Percentiles rank a stretch among this genome's conserved stretches.
These are phyloP conservation scores for Semnornis frantzii DNA, from an alignment of 2,113 vertebrate genomes.

Conservation along the genomic window DNA sequence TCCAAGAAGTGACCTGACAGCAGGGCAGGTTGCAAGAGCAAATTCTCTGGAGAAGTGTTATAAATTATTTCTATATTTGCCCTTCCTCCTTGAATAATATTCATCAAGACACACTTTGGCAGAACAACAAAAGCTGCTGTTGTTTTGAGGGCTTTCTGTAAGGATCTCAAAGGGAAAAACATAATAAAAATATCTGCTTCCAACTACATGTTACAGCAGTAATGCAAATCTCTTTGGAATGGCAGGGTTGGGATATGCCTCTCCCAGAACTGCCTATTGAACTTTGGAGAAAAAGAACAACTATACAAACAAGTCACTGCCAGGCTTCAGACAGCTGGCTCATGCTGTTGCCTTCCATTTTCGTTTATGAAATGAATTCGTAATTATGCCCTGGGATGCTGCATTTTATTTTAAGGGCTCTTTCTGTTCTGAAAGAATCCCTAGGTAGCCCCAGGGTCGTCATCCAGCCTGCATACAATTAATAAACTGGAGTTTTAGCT, in stretches of 20 bases:
- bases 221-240: conserved; percentile 34
- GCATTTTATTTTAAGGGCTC: not conserved
- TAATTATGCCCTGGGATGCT: not conserved
- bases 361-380: not conserved
- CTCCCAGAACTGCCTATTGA: conserved; percentile 8
- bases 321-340: not conserved
- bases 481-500: not conserved
- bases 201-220: not conserved
- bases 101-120: conserved; percentile 24
- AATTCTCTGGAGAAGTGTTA: conserved; percentile 16
- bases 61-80: conserved; percentile 31
- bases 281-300: not conserved
- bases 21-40: conserved; percentile 45
- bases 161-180: not conserved
- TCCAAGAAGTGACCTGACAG: conserved; percentile 46
- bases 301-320: not conserved
- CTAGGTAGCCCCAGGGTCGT: not conserved
- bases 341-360: not conserved
- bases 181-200: not conserved
- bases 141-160: conserved; percentile 13
- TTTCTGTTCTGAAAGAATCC: not conserved
- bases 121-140: conserved; percentile 31
- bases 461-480: not conserved
- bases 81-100: conserved; percentile 1
- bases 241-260: not conserved